A percentile compares a stretch with the other conserved stretches of the same genome.
Conservation (phyloP, 2,797 vertebrate genomes). For the Epinephelus malabaricus region DNA sequence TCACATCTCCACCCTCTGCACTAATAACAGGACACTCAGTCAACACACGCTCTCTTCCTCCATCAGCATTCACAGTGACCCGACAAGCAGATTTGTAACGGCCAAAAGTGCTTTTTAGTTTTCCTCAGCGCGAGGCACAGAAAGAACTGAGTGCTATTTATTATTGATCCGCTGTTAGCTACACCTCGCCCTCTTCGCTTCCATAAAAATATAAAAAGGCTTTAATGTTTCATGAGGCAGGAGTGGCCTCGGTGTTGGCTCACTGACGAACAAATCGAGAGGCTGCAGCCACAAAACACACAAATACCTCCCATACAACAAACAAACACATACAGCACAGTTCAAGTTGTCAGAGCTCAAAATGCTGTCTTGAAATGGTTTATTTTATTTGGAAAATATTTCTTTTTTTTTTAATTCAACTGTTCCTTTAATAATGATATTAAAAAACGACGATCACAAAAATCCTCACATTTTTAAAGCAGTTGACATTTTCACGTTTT, state of each 20-base stretch:
- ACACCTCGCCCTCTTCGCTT: conserved; percentile 28
- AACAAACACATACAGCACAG: neutral
- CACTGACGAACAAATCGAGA: neutral
- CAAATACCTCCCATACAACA: neutral
- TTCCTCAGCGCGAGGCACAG: conserved; percentile 33
- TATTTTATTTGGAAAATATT: neutral
- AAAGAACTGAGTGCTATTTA: conserved; percentile 51
- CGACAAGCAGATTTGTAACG: conserved; percentile 31
- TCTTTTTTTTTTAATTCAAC: too few species aligned
- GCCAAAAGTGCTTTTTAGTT: conserved; percentile 53
- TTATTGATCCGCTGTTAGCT: conserved; percentile 75
- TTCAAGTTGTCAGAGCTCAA: too few species aligned
- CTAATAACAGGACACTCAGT: conserved; percentile 16
- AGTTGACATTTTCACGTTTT: neutral
- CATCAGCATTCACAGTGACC: conserved; percentile 19
- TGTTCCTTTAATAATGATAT: neutral
- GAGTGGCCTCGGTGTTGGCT: neutral
- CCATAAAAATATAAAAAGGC: conserved; percentile 59
- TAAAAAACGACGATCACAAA: neutral
- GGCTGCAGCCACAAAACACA: neutral
- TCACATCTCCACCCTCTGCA: conserved; percentile 8
- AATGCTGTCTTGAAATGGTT: neutral
- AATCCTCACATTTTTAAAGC: neutral
- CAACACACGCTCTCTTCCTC: neutral
- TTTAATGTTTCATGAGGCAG: conserved; percentile 58